These are phyloP conservation scores for Calidris pygmaea DNA, from an alignment of 2,113 vertebrate species.

Conservation along the genomic window DNA sequence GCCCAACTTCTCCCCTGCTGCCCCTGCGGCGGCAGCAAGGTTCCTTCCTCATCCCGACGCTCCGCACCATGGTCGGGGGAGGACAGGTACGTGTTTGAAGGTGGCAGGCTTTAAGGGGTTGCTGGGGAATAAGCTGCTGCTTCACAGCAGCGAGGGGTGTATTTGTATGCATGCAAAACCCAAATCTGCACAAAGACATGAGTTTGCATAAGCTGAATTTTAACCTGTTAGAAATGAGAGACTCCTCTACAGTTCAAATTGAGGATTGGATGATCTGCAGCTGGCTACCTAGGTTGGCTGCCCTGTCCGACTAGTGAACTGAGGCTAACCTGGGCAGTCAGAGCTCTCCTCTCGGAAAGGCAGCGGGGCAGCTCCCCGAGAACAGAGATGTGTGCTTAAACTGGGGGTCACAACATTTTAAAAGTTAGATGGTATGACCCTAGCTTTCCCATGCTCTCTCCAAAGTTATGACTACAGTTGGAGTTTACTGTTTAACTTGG, in stretches of 20 bases:
- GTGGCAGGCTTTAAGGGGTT: background rate
- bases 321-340: background rate
- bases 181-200: background rate
- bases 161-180: background rate
- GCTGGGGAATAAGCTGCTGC: background rate
- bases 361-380: background rate
- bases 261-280: background rate
- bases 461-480: background rate
- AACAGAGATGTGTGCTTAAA: background rate
- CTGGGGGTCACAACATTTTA: background rate
- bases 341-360: background rate
- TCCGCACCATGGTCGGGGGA: fast-evolving
- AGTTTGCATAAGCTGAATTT: background rate
- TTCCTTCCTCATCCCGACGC: background rate
- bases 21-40: fast-evolving
- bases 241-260: background rate
- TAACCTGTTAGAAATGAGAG: background rate
- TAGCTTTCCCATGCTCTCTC: background rate
- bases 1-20: background rate
- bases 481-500: background rate
- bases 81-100: background rate
- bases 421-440: background rate
- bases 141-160: background rate
- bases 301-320: background rate
- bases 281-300: background rate